A percentile compares a stretch with the other conserved stretches of the same genome.
phyloP scores from a whole-genome alignment of 2,113 vertebrate genomes.

The Oplegnathus fasciatus region DNA sequence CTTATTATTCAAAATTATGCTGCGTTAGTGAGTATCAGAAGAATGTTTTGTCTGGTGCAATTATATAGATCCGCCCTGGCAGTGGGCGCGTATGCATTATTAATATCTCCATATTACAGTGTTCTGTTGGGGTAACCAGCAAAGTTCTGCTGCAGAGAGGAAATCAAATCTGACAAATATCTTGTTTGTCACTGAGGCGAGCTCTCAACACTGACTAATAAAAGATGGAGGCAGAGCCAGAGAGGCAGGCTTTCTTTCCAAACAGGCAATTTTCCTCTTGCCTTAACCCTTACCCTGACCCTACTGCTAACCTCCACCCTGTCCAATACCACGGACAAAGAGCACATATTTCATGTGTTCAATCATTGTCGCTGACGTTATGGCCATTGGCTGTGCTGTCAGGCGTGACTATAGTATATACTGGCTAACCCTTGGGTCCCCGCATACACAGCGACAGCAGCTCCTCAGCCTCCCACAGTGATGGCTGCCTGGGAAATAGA shows the following conservation, averaged over 20 bases:
- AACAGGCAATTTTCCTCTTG: conserved; percentile 80
- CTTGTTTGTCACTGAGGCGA: conserved; percentile 68
- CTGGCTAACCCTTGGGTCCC: conserved; percentile 68
- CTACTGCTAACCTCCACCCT: conserved; percentile 76
- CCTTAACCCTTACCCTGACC: conserved; percentile 82
- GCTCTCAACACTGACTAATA: conserved; percentile 63
- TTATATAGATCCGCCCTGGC: conserved; percentile 69
- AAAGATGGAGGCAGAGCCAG: conserved; percentile 54
- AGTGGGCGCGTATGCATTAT: conserved; percentile 68
- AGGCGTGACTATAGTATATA: conserved; percentile 70
- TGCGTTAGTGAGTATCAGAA: conserved; percentile 61
- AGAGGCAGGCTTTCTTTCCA: conserved; percentile 65
- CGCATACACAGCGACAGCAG: conserved; percentile 50
- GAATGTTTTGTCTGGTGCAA: conserved; percentile 72
- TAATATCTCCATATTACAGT: conserved; percentile 70
- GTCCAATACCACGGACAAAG: conserved; percentile 79
- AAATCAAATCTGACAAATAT: conserved; percentile 75
- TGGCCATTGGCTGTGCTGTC: conserved; percentile 77
- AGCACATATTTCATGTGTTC: conserved; percentile 83
- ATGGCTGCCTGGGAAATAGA: conserved; percentile 71
- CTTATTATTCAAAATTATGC: conserved; percentile 68
- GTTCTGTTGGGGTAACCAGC: conserved; percentile 61
- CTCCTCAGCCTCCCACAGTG: conserved; percentile 69
- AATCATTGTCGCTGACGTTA: conserved; percentile 81
- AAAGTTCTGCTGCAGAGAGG: conserved; percentile 58